phyloP scores from a whole-genome alignment of 1,140 invertebrate species.

The honey bee (Apis mellifera) region DNA sequence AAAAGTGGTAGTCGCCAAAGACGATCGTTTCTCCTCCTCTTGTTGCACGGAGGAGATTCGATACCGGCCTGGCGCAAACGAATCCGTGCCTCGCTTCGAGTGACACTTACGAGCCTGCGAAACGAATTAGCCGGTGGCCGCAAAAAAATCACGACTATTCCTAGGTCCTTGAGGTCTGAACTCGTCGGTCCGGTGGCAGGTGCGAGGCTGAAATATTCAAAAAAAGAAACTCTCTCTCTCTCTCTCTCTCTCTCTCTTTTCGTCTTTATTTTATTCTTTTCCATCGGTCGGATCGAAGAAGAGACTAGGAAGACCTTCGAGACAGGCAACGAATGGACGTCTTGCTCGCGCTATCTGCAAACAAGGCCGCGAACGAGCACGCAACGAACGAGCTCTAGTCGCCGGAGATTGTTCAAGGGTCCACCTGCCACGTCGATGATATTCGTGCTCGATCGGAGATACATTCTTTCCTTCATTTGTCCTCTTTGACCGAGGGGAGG shows the following conservation, averaged over 20 bases:
- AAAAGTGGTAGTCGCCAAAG: slow-evolving; percentile 47
- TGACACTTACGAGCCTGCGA: slow-evolving; percentile 65
- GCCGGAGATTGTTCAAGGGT: slow-evolving; percentile 43
- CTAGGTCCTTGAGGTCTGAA: slow-evolving; percentile 66
- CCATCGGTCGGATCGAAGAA: background rate
- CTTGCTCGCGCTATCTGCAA: slow-evolving; percentile 54
- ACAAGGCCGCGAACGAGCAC: slow-evolving; percentile 54
- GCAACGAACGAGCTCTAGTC: slow-evolving; percentile 57
- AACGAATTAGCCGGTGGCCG: slow-evolving; percentile 64
- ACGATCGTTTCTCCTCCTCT: slow-evolving; percentile 45
- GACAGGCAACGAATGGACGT: slow-evolving; percentile 18
- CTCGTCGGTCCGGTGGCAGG: slow-evolving; percentile 62
- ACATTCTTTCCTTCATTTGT: background rate
- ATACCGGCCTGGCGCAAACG: slow-evolving; percentile 56
- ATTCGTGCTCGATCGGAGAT: background rate
- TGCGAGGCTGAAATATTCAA: slow-evolving; percentile 66
- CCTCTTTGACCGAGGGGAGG: background rate
- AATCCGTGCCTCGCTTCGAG: slow-evolving; percentile 68
- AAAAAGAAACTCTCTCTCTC: slow-evolving; percentile 15
- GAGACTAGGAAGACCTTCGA: slow-evolving; percentile 40
- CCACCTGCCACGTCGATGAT: slow-evolving; percentile 52
- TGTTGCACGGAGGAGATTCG: slow-evolving; percentile 8
- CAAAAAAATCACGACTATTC: slow-evolving; percentile 71
- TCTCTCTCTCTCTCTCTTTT: background rate
- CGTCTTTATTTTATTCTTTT: too few species aligned